Base-by-base conservation (phyloP, 2,113 vertebrate species). In the Vulpes lagopus region DNA sequence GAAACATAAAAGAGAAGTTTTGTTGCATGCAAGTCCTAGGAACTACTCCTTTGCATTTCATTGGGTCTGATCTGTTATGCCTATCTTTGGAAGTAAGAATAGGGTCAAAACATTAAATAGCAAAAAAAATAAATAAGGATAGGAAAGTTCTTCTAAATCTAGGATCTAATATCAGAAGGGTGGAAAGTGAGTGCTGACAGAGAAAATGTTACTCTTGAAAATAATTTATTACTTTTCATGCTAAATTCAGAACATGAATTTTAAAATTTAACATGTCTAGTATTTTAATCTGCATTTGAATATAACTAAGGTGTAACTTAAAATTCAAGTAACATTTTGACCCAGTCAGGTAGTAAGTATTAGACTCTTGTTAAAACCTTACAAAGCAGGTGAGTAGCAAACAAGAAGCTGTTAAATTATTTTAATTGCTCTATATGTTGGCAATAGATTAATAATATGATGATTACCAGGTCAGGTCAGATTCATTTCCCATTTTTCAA, bases 391-490 rank as follows among this genome's bases (percentile, higher is more conserved):
- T 82, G 16, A 15, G 16, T 43, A 84, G 32, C 74, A 96, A 95
- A 95, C 10, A 96, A 78, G 83, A 95, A 97, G 69, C 69, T 76
- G 97, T 81, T 93, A 96, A 95, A 81, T 90, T 95, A 51, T 55
- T 49, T 84, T 95, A 96, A 95, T 94, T 92, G 12, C 14, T 96
- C 7, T 94, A 20, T 88, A 49, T 62, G 59, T 95, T 90, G 57
- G 5, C 5, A 67, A 71, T 83, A 15, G 76, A 92, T 94, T 96
- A 85, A 59, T 96, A 96, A 88, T 57, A 85, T 6, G 30, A 57
- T 88, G 25, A 92, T 92, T 94, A 89, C 69, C 71, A 95, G 84
- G 35, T 97, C 74, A 92, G 11, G 71, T 78, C 49, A 95, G 20
- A 95, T 83, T 95, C 43, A 92, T 89, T 91, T 95, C 89, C 71